phyloP scores from a whole-genome alignment of 1,140 invertebrate species.

The Pentalonia nigronervosa region DNA sequence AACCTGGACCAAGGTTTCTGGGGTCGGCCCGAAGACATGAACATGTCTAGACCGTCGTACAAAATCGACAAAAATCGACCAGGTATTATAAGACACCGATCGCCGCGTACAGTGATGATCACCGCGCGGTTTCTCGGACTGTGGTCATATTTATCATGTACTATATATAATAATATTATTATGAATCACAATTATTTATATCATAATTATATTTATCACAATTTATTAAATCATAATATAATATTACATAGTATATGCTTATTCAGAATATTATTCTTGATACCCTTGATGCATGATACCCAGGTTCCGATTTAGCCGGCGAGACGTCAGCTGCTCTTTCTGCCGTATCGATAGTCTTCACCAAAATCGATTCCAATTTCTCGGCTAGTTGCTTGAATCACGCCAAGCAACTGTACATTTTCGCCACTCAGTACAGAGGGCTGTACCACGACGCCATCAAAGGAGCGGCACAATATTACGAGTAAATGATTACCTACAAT shows the following conservation, averaged over 20 bases:
- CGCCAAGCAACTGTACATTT: constrained; percentile 70
- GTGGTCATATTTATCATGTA: neutral
- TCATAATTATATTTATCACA: too few species aligned
- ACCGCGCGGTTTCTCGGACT: too few species aligned
- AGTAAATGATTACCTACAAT: constrained; percentile 63
- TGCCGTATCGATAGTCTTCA: constrained; percentile 68
- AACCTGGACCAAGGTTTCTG: constrained; percentile 68
- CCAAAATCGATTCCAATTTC: constrained; percentile 66
- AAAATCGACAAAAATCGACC: constrained; percentile 69
- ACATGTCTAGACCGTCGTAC: constrained; percentile 69
- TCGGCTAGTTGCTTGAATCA: constrained; percentile 66
- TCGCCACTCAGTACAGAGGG: constrained; percentile 68
- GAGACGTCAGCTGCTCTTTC: constrained; percentile 72
- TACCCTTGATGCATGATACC: neutral
- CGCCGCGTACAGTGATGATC: too few species aligned
- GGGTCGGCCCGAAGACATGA: constrained; percentile 72
- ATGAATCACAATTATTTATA: too few species aligned
- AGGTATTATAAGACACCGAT: constrained; percentile 62
- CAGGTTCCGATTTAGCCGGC: constrained; percentile 71
- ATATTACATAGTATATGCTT: too few species aligned
- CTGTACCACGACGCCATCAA: constrained; percentile 70
- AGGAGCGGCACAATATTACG: constrained; percentile 68
- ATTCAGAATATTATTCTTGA: too few species aligned
- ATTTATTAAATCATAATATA: too few species aligned
- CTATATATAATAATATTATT: too few species aligned